Conservation (phyloP, 1,140 invertebrate genomes). For the Orius insidiosus region DNA sequence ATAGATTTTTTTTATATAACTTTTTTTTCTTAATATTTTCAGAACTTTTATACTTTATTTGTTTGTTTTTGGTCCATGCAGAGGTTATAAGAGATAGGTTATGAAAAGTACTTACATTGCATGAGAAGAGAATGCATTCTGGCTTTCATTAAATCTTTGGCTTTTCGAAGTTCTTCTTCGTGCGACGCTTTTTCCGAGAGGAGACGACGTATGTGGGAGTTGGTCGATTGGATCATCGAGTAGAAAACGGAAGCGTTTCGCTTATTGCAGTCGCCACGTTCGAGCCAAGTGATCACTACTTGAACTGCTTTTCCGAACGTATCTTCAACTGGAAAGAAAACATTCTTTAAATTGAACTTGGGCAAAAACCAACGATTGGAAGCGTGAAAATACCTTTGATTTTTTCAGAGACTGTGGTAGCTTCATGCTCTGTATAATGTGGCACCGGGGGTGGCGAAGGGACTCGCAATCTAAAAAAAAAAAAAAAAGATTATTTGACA, state of each 20-base stretch:
- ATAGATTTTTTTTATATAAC: too few species aligned
- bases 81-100: too few species aligned
- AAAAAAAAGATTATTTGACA: too few species aligned
- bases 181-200: slow-evolving; percentile 65
- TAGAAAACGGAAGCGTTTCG: slow-evolving; percentile 79
- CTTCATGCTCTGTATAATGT: slow-evolving; percentile 73
- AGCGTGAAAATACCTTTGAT: slow-evolving; percentile 39
- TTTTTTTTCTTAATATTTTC: too few species aligned
- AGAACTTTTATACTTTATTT: too few species aligned
- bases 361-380: background rate
- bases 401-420: slow-evolving; percentile 57
- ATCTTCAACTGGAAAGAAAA: slow-evolving; percentile 45
- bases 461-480: slow-evolving; percentile 37
- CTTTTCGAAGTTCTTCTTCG: slow-evolving; percentile 69
- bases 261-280: slow-evolving; percentile 79
- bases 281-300: slow-evolving; percentile 75
- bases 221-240: slow-evolving; percentile 83
- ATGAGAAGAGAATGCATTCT: slow-evolving; percentile 60
- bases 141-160: slow-evolving; percentile 59
- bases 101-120: slow-evolving; percentile 88
- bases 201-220: slow-evolving; percentile 71
- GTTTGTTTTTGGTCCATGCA: too few species aligned
- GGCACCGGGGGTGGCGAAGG: slow-evolving; percentile 71
- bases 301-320: slow-evolving; percentile 56
- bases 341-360: too few species aligned